Percentiles rank a stretch among this genome's conserved stretches.
These are phyloP conservation scores for Dolichotis patagonum DNA, from an alignment of 2,113 vertebrate species.

Conservation along the genomic window DNA sequence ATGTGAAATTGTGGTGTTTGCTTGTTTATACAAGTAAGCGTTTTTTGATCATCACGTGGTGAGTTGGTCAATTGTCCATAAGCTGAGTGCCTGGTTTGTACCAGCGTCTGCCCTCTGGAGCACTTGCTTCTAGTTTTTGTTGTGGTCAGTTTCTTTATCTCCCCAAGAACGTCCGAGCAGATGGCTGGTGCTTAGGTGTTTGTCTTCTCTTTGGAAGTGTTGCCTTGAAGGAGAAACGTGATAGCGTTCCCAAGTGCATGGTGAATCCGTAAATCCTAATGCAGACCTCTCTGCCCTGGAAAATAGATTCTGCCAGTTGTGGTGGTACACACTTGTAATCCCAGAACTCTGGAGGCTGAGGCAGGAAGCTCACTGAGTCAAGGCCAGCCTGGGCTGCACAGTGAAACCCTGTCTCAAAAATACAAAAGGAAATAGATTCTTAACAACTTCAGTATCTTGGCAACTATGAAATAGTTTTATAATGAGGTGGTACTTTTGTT, in stretches of 20 bases:
- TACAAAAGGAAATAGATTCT: background rate
- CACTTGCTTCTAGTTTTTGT: background rate
- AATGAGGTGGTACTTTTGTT: slow-evolving; percentile 13
- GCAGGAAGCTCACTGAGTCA: background rate
- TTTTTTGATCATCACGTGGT: background rate
- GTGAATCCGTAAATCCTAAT: background rate
- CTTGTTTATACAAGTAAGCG: background rate
- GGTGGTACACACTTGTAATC: background rate
- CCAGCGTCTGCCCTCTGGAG: background rate
- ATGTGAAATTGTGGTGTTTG: background rate
- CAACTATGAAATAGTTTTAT: slow-evolving; percentile 15
- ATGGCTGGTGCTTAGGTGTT: background rate
- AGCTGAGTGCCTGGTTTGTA: background rate
- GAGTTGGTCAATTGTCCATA: background rate
- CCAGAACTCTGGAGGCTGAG: background rate
- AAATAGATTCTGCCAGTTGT: background rate
- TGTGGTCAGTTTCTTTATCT: background rate
- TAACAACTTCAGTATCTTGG: background rate
- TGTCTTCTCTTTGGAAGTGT: background rate
- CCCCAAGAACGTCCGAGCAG: background rate
- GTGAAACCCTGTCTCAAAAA: background rate
- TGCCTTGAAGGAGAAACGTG: background rate
- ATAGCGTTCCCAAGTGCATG: background rate
- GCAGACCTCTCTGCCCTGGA: background rate
- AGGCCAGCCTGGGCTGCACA: background rate